These are phyloP conservation scores for Cydia strobilella DNA, from an alignment of 1,140 invertebrate genomes.

Conservation along the genomic window DNA sequence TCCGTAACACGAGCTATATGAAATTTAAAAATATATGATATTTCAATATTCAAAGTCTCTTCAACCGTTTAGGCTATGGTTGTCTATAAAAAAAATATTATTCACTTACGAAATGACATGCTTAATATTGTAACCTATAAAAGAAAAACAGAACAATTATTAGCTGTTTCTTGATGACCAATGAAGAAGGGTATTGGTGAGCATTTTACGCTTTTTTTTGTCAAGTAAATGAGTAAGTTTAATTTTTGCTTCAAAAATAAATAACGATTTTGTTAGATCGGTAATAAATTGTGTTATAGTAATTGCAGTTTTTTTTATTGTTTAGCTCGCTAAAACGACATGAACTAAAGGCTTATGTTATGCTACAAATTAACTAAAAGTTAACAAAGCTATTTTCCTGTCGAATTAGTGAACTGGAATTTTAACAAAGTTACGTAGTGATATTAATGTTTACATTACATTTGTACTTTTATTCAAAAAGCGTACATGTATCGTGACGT, in stretches of 20 bases:
- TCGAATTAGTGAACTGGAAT: constrained; percentile 21
- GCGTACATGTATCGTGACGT: constrained; percentile 13
- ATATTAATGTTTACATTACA: background rate
- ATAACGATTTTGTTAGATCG: background rate
- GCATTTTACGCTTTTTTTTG: constrained; percentile 11
- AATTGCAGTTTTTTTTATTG: background rate
- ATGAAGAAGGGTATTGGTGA: too few species aligned
- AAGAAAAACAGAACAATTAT: background rate
- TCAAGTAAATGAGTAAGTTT: constrained; percentile 2
- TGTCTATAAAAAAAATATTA: too few species aligned
- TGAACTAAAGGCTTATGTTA: background rate
- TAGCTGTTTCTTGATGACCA: background rate
- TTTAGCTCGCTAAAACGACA: background rate
- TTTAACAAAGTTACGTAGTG: constrained; percentile 10
- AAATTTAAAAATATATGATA: too few species aligned
- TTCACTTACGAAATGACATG: background rate
- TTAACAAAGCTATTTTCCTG: background rate
- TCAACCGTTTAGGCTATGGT: too few species aligned
- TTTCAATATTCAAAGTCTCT: too few species aligned
- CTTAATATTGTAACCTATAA: background rate
- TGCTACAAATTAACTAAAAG: constrained; percentile 1
- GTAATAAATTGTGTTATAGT: constrained; percentile 11
- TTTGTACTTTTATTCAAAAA: constrained; percentile 25
- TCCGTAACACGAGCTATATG: too few species aligned
- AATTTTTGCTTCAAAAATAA: constrained; percentile 8